phyloP scores from a whole-genome alignment of 2,797 vertebrate genomes.

The Paedocypris micromegethes region DNA sequence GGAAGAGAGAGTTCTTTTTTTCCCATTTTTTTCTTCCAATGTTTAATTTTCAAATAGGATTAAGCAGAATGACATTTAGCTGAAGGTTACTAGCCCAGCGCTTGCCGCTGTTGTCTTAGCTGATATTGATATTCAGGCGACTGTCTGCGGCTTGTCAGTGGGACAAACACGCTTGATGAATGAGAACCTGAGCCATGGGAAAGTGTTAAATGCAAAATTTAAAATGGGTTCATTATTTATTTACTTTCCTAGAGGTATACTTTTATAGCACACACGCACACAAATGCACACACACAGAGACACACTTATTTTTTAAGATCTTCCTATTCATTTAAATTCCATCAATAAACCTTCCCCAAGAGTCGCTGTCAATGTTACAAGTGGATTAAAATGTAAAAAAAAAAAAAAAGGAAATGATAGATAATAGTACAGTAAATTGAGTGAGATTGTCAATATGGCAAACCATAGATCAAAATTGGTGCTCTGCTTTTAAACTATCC shows the following conservation, averaged over 20 bases:
- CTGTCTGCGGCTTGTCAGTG: constrained; percentile 75
- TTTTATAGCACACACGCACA: constrained; percentile 30
- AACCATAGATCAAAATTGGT: too few species aligned
- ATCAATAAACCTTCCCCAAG: too few species aligned
- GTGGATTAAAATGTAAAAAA: too few species aligned
- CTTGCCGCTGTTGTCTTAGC: constrained; percentile 70
- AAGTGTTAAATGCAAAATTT: constrained; percentile 82
- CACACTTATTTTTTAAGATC: too few species aligned
- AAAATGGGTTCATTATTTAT: constrained; percentile 50
- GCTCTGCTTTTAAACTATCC: too few species aligned
- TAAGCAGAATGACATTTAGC: constrained; percentile 86
- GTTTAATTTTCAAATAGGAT: constrained; percentile 88
- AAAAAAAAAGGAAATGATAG: too few species aligned
- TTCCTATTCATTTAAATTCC: too few species aligned
- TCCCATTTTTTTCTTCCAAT: constrained; percentile 52
- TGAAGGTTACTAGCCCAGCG: constrained; percentile 78
- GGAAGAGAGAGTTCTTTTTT: constrained; percentile 68
- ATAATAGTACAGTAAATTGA: too few species aligned
- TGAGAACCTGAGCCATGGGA: constrained; percentile 76
- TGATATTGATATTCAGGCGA: constrained; percentile 83
- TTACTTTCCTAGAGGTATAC: constrained; percentile 2
- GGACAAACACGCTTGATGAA: constrained; percentile 83
- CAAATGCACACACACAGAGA: constrained; percentile 14
- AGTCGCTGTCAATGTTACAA: not conserved
- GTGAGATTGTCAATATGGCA: too few species aligned